A percentile compares a stretch with the other conserved stretches of the same genome.
phyloP scores from a whole-genome alignment of 2,797 vertebrate species.

The Sciurus carolinensis region DNA sequence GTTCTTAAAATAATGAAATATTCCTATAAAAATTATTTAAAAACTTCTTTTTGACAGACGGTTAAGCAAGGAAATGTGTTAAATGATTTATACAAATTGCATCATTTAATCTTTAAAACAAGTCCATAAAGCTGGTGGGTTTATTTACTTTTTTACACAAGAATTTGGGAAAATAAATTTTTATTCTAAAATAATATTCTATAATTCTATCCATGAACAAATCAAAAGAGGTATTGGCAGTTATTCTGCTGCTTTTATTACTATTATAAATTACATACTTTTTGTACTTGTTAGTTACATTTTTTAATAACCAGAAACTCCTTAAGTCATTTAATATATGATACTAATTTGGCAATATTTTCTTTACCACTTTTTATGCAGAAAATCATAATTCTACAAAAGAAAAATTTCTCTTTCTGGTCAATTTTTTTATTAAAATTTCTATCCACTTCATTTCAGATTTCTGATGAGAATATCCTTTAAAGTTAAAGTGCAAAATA shows the following conservation, averaged over 20 bases:
- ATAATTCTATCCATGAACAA: constrained; percentile 13
- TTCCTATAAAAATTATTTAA: constrained; percentile 36
- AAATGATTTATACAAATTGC: neutral
- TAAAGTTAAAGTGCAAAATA: neutral
- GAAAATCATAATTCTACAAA: neutral
- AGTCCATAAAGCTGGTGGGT: neutral
- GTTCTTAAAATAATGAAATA: constrained; percentile 65
- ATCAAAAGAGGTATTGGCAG: constrained; percentile 28
- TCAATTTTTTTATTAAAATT: neutral
- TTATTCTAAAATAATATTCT: constrained; percentile 12
- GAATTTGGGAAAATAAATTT: neutral
- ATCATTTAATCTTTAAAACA: constrained; percentile 8
- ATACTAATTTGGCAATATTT: constrained; percentile 41
- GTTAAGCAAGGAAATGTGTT: neutral
- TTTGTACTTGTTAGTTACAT: constrained; percentile 24
- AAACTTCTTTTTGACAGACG: constrained; percentile 28
- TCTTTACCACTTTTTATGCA: neutral
- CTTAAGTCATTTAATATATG: constrained; percentile 7
- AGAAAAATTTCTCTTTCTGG: neutral
- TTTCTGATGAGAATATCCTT: neutral
- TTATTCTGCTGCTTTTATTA: neutral
- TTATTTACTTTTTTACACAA: constrained; percentile 27
- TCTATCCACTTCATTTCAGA: constrained; percentile 23
- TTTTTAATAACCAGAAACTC: constrained; percentile 33
- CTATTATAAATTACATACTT: neutral